These are phyloP conservation scores for Oreortyx pictus DNA, from an alignment of 2,797 vertebrate genomes.

Conservation along the genomic window DNA sequence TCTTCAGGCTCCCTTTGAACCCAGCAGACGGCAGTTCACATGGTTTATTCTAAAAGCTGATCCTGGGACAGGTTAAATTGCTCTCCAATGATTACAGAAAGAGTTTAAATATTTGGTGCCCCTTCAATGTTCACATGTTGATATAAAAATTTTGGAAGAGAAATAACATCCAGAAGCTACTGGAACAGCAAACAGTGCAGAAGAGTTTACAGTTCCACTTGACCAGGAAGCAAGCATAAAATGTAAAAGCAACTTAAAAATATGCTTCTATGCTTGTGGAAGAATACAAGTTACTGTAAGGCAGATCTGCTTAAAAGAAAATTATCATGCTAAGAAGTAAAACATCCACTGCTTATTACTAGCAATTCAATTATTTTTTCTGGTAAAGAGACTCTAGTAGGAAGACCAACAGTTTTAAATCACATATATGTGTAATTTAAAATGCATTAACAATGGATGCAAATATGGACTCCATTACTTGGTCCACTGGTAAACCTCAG, in stretches of 20 bases:
- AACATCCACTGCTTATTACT: neutral
- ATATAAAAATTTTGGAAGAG: neutral
- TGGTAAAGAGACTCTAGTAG: neutral
- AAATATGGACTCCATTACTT: neutral
- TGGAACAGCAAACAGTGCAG: neutral
- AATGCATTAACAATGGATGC: neutral
- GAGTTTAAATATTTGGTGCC: slow-evolving; percentile 29
- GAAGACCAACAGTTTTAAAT: neutral
- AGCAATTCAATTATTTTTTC: neutral
- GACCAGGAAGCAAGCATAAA: neutral
- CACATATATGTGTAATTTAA: neutral
- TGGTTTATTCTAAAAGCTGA: neutral
- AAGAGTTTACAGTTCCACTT: neutral
- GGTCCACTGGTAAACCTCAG: neutral
- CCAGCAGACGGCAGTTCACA: neutral
- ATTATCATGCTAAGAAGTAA: neutral
- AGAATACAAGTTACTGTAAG: neutral
- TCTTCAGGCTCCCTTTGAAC: neutral
- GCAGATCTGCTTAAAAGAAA: neutral
- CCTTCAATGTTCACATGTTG: neutral
- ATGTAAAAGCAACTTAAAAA: neutral
- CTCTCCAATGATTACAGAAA: neutral
- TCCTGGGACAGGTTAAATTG: neutral
- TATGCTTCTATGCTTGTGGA: neutral
- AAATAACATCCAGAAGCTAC: neutral